Evolutionary conservation across 1,140 invertebrate species (phyloP).

Genomic region (Hyphantria cunea): DNA sequence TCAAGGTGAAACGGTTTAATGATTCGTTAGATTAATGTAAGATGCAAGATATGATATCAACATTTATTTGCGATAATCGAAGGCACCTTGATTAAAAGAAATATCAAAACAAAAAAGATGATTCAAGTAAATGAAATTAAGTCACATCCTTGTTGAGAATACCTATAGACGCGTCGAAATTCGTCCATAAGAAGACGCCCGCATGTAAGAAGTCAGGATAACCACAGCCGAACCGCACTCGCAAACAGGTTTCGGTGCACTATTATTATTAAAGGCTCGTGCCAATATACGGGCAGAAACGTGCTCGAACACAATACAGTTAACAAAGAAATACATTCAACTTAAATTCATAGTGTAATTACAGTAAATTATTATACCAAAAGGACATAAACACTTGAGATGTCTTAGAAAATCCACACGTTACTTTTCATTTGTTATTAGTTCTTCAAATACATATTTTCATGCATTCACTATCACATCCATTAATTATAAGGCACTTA

Average conservation of each 20-base stretch:
- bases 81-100: constrained; percentile 9
- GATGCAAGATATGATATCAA: constrained; percentile 25
- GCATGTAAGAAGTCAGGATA: constrained; percentile 71
- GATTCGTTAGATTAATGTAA: constrained; percentile 34
- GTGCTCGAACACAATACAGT: constrained; percentile 59
- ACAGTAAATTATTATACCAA: constrained; percentile 69
- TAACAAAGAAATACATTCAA: constrained; percentile 62
- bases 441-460: constrained; percentile 51
- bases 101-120: constrained; percentile 26
- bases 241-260: constrained; percentile 79
- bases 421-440: constrained; percentile 52
- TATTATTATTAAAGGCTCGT: constrained; percentile 81
- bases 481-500: constrained; percentile 72
- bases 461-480: constrained; percentile 76
- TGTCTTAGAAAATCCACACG: constrained; percentile 62
- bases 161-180: constrained; percentile 50
- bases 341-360: constrained; percentile 55
- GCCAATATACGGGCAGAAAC: constrained; percentile 74
- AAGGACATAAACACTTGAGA: constrained; percentile 75
- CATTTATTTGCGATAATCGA: constrained; percentile 20
- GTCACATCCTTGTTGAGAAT: constrained; percentile 24
- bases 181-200: constrained; percentile 65
- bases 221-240: constrained; percentile 73
- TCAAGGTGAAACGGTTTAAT: constrained; percentile 64
- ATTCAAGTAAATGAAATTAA: constrained; percentile 35